Conservation (phyloP, 2,797 vertebrate genomes). For the Tamandua tetradactyla region DNA sequence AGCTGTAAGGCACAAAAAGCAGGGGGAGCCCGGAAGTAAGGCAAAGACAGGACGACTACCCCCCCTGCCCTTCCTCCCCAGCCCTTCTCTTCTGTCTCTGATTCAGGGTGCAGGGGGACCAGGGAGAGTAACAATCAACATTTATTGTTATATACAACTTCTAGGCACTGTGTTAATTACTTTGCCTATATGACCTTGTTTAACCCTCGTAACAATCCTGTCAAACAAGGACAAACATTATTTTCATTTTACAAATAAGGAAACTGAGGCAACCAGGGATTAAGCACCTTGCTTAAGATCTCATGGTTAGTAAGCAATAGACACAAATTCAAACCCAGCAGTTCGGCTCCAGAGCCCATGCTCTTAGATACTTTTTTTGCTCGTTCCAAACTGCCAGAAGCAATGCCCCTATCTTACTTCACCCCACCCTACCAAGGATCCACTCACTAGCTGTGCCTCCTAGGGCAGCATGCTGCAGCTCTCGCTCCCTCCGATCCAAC, state of each 20-base stretch:
- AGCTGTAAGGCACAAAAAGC: constrained; percentile 81
- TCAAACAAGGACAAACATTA: neutral
- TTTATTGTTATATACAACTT: neutral
- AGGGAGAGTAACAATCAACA: accelerated
- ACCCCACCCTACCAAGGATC: neutral
- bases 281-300: neutral
- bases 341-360: neutral
- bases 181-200: no score
- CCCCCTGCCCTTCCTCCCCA: neutral
- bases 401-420: neutral
- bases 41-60: neutral
- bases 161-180: neutral
- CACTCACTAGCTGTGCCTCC: constrained; percentile 88
- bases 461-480: constrained; percentile 89
- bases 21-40: neutral
- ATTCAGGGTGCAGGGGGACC: neutral
- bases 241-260: neutral
- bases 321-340: neutral
- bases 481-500: constrained; percentile 94
- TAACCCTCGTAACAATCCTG: neutral
- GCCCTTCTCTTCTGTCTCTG: neutral
- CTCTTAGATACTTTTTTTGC: no score
- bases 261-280: neutral
- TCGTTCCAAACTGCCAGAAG: neutral
- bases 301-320: neutral